Evolutionary conservation across 2,888 invertebrate species (phyloP).

Genomic region (Callosobruchus maculatus): DNA sequence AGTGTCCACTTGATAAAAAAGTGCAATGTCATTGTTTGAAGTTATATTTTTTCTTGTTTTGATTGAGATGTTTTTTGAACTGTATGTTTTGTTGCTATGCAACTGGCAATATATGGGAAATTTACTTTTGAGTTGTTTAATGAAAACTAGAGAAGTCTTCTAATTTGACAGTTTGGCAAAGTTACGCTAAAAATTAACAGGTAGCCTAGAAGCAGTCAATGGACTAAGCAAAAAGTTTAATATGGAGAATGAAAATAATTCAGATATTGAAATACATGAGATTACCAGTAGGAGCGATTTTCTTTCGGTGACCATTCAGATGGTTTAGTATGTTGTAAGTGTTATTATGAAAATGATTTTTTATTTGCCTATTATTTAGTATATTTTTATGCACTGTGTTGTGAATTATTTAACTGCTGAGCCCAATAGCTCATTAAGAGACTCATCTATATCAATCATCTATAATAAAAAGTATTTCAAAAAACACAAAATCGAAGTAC

Average conservation of each 20-base stretch:
- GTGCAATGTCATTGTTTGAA: not conserved
- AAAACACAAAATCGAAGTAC: too few relatives aligned
- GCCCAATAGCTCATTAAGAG: too few relatives aligned
- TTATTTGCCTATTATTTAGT: too few relatives aligned
- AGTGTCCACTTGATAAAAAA: not conserved
- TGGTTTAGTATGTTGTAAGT: too few relatives aligned
- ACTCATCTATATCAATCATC: too few relatives aligned
- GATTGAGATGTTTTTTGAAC: not conserved
- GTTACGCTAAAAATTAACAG: not conserved
- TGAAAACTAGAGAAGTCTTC: not conserved
- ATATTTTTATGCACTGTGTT: too few relatives aligned
- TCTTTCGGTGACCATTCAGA: too few relatives aligned
- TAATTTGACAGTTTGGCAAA: not conserved
- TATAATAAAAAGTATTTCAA: too few relatives aligned
- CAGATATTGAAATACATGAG: too few relatives aligned
- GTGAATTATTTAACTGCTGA: too few relatives aligned
- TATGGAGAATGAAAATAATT: not conserved
- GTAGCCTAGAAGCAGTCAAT: not conserved
- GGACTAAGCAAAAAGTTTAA: not conserved
- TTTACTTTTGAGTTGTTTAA: not conserved
- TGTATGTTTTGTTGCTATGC: not conserved
- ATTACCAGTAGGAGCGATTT: too few relatives aligned
- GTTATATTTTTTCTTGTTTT: not conserved
- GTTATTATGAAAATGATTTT: too few relatives aligned
- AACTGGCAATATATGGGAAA: not conserved